Base-by-base conservation (phyloP, 2,888 invertebrate genomes). In the Papilio demoleus region DNA sequence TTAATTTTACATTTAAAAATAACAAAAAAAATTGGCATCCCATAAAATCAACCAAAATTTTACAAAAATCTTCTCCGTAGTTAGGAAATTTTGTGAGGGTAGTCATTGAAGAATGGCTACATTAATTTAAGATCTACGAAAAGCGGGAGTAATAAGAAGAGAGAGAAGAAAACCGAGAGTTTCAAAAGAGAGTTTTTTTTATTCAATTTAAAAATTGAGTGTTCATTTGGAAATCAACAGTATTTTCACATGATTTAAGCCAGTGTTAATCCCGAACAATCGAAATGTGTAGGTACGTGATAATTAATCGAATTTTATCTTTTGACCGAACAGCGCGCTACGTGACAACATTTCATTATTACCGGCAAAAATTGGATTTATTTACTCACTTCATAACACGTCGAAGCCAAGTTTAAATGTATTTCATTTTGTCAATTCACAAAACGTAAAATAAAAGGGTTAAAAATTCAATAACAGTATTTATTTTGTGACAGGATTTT, bases 351-450 rank as follows among this genome's bases (percentile, higher is more conserved):
- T 42, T 50, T 34, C 60, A 40, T 66, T 19, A 34, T 12, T 50
- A 50, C 36, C 60, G 66, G 56, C 24, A 38, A 38, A 42, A 66
- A 66, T 66, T 60, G 60, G 66, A 66, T 66, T 66, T 66, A 66
- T 66, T 66, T 66, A 38, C 65, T 45, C 42, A 22, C 40, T 58
- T 66, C 66, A 66, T 50, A 66, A 66, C 56, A 58, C 31, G 60
- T 50, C 50, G 50, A 50, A 66, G 60, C 36, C 24, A 65, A 47
- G 36, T 60, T 22, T 31, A 66, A 36, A 42, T 17, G 22, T 47
- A 24, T 36, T 47, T 66, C 17, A 42, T 38, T 64, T 64, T 53
- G 12, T 53, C 50, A 53, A 27, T 1, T 53, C 27, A 27, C 27
- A 53, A n/a, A 53, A 53, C n/a, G 0, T 53, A n/a, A 53, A 14